Evolutionary conservation across 1,140 invertebrate genomes (phyloP).

Genomic region (Aphelinus atriplicis): DNA sequence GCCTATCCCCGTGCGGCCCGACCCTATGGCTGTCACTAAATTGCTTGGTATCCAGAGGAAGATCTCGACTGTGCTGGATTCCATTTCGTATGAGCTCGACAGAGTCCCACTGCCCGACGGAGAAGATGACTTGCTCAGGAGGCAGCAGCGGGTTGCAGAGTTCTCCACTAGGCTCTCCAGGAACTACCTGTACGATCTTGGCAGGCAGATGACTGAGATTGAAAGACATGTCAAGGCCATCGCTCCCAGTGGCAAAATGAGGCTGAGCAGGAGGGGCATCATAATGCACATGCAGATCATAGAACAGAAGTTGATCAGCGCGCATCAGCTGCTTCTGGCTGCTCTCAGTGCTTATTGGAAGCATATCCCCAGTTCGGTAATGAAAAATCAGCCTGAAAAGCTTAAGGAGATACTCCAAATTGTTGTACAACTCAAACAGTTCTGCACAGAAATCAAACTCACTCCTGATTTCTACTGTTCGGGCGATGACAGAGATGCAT

Average conservation of each 20-base stretch:
- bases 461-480: conserved; percentile 54
- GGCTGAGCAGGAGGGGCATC: conserved; percentile 46
- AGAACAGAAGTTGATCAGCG: conserved; percentile 57
- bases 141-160: conserved; percentile 58
- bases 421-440: conserved; percentile 53
- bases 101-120: conserved; percentile 61
- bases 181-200: conserved; percentile 63
- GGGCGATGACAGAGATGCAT: conserved; percentile 51
- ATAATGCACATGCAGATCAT: conserved; percentile 56
- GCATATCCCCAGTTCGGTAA: conserved; percentile 58
- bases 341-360: conserved; percentile 60
- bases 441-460: conserved; percentile 56
- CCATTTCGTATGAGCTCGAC: conserved; percentile 57
- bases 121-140: conserved; percentile 55
- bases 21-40: conserved; percentile 54
- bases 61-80: conserved; percentile 57
- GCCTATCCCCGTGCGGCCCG: conserved; percentile 41
- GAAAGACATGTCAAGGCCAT: conserved; percentile 51
- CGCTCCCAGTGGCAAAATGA: conserved; percentile 43
- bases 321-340: conserved; percentile 59
- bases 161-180: conserved; percentile 62
- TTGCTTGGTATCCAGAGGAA: conserved; percentile 56
- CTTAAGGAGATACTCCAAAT: conserved; percentile 57
- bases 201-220: conserved; percentile 57
- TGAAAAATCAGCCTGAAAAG: conserved; percentile 58